Conservation (phyloP, 1,140 invertebrate species). For the Penaeus japonicus region DNA sequence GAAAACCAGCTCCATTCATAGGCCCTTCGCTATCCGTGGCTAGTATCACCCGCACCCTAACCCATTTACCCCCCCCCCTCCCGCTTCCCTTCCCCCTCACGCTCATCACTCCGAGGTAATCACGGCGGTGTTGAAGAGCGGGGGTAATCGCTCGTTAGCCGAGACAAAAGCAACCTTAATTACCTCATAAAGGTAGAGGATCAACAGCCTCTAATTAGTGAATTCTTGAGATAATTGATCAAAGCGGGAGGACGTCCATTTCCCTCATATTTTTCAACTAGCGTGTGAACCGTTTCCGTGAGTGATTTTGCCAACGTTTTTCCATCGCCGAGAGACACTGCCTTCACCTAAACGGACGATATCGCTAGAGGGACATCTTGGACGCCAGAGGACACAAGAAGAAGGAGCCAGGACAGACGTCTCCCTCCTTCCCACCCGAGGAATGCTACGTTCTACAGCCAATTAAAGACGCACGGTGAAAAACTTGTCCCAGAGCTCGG, state of each 20-base stretch:
- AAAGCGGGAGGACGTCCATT: neutral
- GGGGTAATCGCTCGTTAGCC: constrained; percentile 34
- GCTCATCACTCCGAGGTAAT: constrained; percentile 7
- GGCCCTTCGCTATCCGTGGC: no score
- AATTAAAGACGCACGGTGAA: constrained; percentile 38
- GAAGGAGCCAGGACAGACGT: no score
- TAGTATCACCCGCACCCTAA: neutral
- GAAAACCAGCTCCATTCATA: no score
- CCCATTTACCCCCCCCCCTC: neutral
- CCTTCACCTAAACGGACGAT: no score
- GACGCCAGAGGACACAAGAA: no score
- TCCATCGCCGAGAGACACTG: no score
- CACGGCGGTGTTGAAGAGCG: neutral
- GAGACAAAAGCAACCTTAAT: constrained; percentile 30
- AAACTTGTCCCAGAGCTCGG: constrained; percentile 31
- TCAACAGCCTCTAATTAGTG: constrained; percentile 27
- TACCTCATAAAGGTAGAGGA: constrained; percentile 28
- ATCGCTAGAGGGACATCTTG: no score
- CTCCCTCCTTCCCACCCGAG: no score
- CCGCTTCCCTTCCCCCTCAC: neutral
- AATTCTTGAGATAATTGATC: constrained; percentile 6
- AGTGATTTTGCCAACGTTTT: no score
- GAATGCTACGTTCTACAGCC: constrained; percentile 20
- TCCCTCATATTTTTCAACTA: neutral
- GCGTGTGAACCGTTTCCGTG: no score